A percentile compares a stretch with the other conserved stretches of the same genome.
These are phyloP conservation scores for Micromys minutus DNA, from an alignment of 2,113 vertebrate genomes.

Conservation along the genomic window DNA sequence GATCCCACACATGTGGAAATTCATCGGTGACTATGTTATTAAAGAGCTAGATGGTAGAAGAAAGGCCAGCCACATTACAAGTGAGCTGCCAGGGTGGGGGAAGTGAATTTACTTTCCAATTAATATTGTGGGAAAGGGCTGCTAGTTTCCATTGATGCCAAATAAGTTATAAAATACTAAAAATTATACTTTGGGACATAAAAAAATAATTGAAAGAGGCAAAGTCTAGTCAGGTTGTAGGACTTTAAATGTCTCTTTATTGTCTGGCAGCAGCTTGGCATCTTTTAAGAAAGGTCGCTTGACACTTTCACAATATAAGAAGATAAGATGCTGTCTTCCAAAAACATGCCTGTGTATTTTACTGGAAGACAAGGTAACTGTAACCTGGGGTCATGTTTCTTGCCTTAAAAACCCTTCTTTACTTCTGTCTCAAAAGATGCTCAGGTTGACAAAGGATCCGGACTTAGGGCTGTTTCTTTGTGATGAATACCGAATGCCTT, in stretches of 20 bases:
- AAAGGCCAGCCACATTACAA: not conserved
- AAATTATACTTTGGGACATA: not conserved
- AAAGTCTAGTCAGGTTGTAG: not conserved
- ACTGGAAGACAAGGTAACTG: slow-evolving; percentile 32
- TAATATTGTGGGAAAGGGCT: not conserved
- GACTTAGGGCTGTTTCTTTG: not conserved
- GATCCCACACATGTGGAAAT: not conserved
- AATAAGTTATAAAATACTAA: not conserved
- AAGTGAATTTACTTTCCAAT: slow-evolving; percentile 43
- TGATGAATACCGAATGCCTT: slow-evolving; percentile 21
- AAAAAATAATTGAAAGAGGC: not conserved
- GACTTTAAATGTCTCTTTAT: slow-evolving; percentile 14
- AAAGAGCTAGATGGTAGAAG: not conserved
- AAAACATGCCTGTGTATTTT: slow-evolving; percentile 25
- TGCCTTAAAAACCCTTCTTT: slow-evolving; percentile 39
- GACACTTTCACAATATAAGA: slow-evolving; percentile 40
- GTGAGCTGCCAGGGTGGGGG: rapidly evolving
- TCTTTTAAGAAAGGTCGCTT: slow-evolving; percentile 44
- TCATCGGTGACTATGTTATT: not conserved
- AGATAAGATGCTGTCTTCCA: slow-evolving; percentile 55
- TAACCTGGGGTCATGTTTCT: slow-evolving; percentile 55
- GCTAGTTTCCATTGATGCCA: not conserved
- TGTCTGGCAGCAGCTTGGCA: not conserved
- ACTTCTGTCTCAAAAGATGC: slow-evolving; percentile 1
- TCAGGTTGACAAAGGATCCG: slow-evolving; percentile 15